A percentile compares a stretch with the other conserved stretches of the same genome.
Evolutionary conservation across 2,888 invertebrate species (phyloP).

Genomic region (Dromius quadrimaculatus): DNA sequence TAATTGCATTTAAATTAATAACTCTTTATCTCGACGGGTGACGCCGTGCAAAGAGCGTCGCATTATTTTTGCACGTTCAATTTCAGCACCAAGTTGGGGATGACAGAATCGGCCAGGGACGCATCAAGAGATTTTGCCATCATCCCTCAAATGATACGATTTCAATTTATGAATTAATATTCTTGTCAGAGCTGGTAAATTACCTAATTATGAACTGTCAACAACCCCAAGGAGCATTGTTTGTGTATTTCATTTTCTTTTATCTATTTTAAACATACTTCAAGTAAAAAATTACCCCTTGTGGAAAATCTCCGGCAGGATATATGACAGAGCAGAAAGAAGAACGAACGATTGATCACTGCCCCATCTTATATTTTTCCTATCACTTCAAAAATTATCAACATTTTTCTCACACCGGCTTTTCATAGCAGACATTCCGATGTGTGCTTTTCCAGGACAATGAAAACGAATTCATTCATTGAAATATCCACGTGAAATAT

Average conservation of each 20-base stretch:
- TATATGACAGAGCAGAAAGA: conserved; percentile 30
- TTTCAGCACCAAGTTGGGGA: conserved; percentile 36
- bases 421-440: conserved; percentile 17
- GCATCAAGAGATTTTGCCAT: too few relatives aligned
- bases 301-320: conserved; percentile 18
- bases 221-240: conserved; percentile 13
- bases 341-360: conserved; percentile 24
- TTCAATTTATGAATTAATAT: too few relatives aligned
- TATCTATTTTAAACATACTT: conserved; percentile 36
- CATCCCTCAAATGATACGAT: too few relatives aligned
- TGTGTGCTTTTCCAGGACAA: background rate
- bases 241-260: conserved; percentile 24
- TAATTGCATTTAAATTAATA: conserved; percentile 47
- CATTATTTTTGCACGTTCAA: conserved; percentile 44
- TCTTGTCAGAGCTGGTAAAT: too few relatives aligned
- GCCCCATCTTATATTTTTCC: conserved; percentile 28
- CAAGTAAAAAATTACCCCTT: conserved; percentile 27
- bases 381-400: conserved; percentile 32
- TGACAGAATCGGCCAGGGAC: background rate
- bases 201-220: too few relatives aligned
- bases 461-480: background rate
- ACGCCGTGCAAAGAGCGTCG: conserved; percentile 22
- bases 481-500: background rate
- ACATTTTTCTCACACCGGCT: conserved; percentile 14
- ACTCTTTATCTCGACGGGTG: conserved; percentile 37